Evolutionary conservation across 92 coral and sea anemone genomes (phyloP).

Genomic region (Porites rus): DNA sequence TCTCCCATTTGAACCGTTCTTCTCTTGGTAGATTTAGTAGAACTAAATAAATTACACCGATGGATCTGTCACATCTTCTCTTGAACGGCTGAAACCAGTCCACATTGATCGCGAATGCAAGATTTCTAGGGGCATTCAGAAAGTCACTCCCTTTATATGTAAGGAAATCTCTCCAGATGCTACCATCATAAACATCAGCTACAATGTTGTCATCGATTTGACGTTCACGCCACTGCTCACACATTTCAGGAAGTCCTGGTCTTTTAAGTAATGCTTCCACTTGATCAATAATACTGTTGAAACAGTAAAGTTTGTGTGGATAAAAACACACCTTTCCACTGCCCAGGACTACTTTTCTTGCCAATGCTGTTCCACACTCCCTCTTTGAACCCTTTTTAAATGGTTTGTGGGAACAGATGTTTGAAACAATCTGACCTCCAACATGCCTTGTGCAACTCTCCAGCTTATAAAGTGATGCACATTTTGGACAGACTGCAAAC

Average conservation of each 20-base stretch:
- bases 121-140: slow-evolving; percentile 39
- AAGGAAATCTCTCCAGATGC: slow-evolving; percentile 60
- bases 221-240: slow-evolving; percentile 65
- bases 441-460: slow-evolving; percentile 50
- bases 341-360: slow-evolving; percentile 44
- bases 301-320: slow-evolving; percentile 62
- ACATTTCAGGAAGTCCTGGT: slow-evolving; percentile 62
- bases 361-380: slow-evolving; percentile 52
- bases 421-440: slow-evolving; percentile 42
- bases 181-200: slow-evolving; percentile 68
- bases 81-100: slow-evolving; percentile 78
- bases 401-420: slow-evolving; percentile 36
- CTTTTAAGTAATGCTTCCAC: slow-evolving; percentile 51
- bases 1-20: slow-evolving; percentile 65
- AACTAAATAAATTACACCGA: slow-evolving; percentile 74
- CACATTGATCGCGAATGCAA: slow-evolving; percentile 69
- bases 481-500: slow-evolving; percentile 69
- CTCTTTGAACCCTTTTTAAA: slow-evolving; percentile 18
- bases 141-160: slow-evolving; percentile 46
- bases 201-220: slow-evolving; percentile 23
- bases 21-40: slow-evolving; percentile 70
- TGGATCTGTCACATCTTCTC: slow-evolving; percentile 60
- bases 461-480: slow-evolving; percentile 42
- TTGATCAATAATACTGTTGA: slow-evolving; percentile 66
- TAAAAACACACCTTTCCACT: slow-evolving; percentile 50